Conservation (phyloP, 2,797 vertebrate species). For the Leucoraja ocellata region DNA sequence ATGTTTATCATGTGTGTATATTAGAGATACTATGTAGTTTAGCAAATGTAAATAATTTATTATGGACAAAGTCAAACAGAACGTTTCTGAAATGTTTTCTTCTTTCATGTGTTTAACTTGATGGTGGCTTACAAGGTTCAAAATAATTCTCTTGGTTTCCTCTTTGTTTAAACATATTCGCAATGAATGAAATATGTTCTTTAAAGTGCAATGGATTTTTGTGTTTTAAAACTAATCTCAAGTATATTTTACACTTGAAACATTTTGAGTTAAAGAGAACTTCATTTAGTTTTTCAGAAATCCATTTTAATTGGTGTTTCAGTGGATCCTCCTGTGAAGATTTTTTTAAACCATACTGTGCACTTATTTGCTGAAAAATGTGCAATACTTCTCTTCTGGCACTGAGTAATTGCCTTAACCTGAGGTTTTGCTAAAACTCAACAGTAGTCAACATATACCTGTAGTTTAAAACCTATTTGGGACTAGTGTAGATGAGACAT, state of each 20-base stretch:
- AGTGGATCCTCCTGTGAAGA: not conserved
- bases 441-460: not conserved
- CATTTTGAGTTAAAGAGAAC: not conserved
- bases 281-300: not conserved
- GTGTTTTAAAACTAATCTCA: not conserved
- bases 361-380: not conserved
- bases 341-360: not conserved
- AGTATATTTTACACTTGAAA: not conserved
- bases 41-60: constrained; percentile 2
- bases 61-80: not conserved
- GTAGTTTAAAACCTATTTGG: not conserved
- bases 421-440: not conserved
- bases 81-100: constrained; percentile 29
- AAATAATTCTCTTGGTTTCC: not conserved
- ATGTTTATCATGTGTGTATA: not conserved
- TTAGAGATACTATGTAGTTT: not conserved
- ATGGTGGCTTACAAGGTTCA: constrained; percentile 11
- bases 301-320: not conserved
- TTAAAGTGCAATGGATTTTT: not conserved
- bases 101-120: constrained; percentile 9
- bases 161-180: not conserved
- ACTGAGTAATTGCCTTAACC: not conserved
- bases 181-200: not conserved
- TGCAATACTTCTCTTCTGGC: not conserved
- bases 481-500: no score